Evolutionary conservation across 2,888 invertebrate genomes (phyloP).

Genomic region (Dolomedes plantarius): DNA sequence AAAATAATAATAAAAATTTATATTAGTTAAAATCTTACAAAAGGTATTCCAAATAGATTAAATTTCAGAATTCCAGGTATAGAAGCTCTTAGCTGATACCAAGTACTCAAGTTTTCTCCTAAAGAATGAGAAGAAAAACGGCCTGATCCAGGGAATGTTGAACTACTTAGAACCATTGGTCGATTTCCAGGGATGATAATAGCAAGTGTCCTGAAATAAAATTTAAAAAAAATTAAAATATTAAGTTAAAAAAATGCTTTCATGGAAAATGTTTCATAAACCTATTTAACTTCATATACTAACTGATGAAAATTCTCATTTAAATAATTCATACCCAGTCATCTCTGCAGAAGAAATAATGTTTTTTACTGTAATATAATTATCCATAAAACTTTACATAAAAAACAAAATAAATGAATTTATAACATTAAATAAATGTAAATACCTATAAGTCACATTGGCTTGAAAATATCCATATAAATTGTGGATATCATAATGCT

Average conservation of each 20-base stretch:
- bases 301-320: too few relatives aligned
- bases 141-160: conserved; percentile 86
- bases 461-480: conserved; percentile 86
- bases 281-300: too few relatives aligned
- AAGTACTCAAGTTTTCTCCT: conserved; percentile 86
- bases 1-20: too few relatives aligned
- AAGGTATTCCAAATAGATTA: conserved; percentile 78
- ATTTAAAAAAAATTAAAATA: background rate
- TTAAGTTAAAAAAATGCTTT: too few relatives aligned
- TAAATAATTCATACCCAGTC: too few relatives aligned
- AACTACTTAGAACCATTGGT: conserved; percentile 87
- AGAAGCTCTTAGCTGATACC: conserved; percentile 86
- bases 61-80: conserved; percentile 80
- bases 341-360: too few relatives aligned
- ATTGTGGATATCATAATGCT: conserved; percentile 87
- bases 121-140: conserved; percentile 88
- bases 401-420: too few relatives aligned
- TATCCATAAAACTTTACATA: too few relatives aligned
- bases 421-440: too few relatives aligned
- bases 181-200: conserved; percentile 76
- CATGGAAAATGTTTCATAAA: too few relatives aligned
- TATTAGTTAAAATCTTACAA: conserved; percentile 76
- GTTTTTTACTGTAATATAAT: too few relatives aligned
- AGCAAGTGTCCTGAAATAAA: conserved; percentile 46
- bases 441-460: conserved; percentile 83